Base-by-base conservation (phyloP, 2,888 invertebrate species). In the Agriopis marginaria region DNA sequence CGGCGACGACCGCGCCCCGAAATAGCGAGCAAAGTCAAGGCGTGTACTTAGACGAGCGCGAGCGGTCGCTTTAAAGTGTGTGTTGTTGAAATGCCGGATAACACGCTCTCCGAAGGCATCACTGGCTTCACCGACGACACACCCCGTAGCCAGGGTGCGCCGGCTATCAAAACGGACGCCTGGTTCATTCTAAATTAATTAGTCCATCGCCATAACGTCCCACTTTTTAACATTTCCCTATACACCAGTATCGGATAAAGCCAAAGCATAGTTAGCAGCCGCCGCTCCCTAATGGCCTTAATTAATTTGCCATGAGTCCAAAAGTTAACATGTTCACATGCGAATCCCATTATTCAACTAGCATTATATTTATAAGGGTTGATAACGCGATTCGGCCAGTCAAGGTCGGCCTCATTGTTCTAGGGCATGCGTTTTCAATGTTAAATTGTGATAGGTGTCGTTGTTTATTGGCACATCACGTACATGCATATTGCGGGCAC, bases 21-120 rank as follows among this genome's bases (percentile, higher is more conserved):
- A 90, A 93, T 93, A 93, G 92, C 92, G 89, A 85, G 88, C 90
- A 91, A 93, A 92, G 93, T 92, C 92, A 92, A 92, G 93, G 93
- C 90, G 92, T 88, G 89, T 85, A 81, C 82, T 84, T 83, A 81
- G 79, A 76, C 77, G 77, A 79, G 79, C 79, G 73, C 79, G 78
- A 77, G 81, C 79, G 72, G 78, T 69, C 74, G 72, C 74, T 79
- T 79, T 80, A 81, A 80, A 79, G 77, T 75, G 71, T 66, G 67
- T 69, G 61, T 32, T 63, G 62, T 68, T 67, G 61, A 66, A 73
- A 73, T 72, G 70, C 67, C 60, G 40, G 63, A 56, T 70, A 67
- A 60, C 73, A 73, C 74, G 71, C 71, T 64, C 66, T 63, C 17
- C 9, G 51, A 17, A 58, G 53, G 58, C 75, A 7, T 45, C 58